These are phyloP conservation scores for Actinia tenebrosa DNA, from an alignment of 64 coral and sea anemone species.

Conservation along the genomic window DNA sequence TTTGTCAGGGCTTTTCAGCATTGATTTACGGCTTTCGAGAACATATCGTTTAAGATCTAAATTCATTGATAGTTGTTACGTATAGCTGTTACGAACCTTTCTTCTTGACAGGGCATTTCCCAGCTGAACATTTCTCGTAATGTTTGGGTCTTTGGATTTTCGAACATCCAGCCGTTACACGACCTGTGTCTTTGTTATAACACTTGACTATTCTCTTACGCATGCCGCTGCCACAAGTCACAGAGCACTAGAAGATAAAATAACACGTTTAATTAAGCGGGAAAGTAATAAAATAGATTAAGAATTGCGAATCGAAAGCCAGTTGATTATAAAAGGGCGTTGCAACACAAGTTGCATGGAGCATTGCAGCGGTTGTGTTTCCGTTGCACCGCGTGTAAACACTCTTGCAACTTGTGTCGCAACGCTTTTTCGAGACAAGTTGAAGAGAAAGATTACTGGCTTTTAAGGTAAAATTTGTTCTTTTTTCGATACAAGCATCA, in stretches of 20 bases:
- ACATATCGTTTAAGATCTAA: not conserved
- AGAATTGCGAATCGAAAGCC: not conserved
- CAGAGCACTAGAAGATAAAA: constrained; percentile 57
- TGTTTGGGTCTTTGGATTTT: constrained; percentile 38
- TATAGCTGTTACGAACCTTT: constrained; percentile 28
- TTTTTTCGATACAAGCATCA: no score
- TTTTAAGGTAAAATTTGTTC: no score
- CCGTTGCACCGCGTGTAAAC: no score
- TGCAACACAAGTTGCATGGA: no score
- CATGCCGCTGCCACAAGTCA: constrained; percentile 61
- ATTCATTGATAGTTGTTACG: not conserved
- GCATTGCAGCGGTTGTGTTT: no score
- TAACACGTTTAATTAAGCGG: not conserved
- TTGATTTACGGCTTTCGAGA: not conserved
- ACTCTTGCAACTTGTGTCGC: no score
- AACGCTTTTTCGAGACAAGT: no score
- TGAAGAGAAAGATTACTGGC: no score
- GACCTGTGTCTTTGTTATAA: constrained; percentile 31
- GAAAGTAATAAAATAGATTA: not conserved
- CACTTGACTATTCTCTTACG: constrained; percentile 79
- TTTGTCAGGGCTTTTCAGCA: no score
- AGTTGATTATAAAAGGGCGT: not conserved
- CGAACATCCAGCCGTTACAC: constrained; percentile 36
- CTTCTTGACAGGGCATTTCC: constrained; percentile 53
- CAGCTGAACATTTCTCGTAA: constrained; percentile 59